Base-by-base conservation (phyloP, 2,888 invertebrate species). In the Zonitis immaculata region DNA sequence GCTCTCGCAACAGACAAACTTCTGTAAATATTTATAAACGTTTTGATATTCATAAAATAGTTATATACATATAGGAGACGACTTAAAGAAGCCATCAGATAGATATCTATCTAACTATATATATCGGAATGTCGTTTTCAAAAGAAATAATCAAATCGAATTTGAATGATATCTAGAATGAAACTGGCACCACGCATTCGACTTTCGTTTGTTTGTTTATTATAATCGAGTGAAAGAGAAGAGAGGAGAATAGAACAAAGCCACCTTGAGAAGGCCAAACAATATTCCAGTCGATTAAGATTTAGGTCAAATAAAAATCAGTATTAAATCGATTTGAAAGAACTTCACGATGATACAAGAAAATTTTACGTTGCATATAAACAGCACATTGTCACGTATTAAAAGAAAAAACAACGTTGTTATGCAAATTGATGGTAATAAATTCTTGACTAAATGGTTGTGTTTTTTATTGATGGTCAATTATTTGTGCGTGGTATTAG, bases 401-500 rank as follows among this genome's bases (percentile, higher is more conserved):
- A 22, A 22, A 3, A 22, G 5, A 3, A 22, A 22, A 3, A 35
- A 35, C 35, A 35, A 35, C 35, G 8, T 16, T 35, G 39, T 18
- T 32, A 32, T 46, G 27, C 47, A 46, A 46, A 46, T 27, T 46
- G 30, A 12, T 9, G 46, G 3, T 18, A 32, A 48, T 48, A 48
- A 48, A 48, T 45, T 54, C 47, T 54, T 43, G 16, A 20, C 26
- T 14, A 16, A 16, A 35, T 35, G 16, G 35, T 16, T 16, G 16
- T 9, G 18, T 39, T 39, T 9, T 18, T 39, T 39, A 18, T 18
- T 39, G n/a, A n/a, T n/a, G 44, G 47, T 46, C 51, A 42, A 44
- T 47, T 11, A 30, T 35, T 39, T 47, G 60, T 71, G 70, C 71
- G 70, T 71, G 71, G 56, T 51, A 54, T 51, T 52, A 49, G 59